Evolutionary conservation across 2,113 vertebrate species (phyloP).

Genomic region (Hemiscyllium ocellatum): DNA sequence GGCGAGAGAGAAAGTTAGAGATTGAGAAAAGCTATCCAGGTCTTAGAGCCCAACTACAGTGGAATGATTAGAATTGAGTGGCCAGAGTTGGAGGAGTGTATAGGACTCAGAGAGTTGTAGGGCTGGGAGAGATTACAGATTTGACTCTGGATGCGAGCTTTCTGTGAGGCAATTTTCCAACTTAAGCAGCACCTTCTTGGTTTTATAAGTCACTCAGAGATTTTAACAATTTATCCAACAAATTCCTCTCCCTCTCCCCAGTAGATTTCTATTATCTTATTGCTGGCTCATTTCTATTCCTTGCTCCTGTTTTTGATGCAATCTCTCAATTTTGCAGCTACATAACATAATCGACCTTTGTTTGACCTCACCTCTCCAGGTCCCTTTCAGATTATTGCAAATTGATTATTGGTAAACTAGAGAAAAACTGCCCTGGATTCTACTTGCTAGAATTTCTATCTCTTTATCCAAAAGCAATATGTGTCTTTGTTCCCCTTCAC

Average conservation of each 20-base stretch:
- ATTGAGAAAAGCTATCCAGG: background rate
- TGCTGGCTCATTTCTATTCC: background rate
- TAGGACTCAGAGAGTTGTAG: background rate
- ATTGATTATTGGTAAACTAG: background rate
- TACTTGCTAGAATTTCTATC: background rate
- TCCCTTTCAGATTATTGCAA: background rate
- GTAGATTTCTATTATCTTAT: background rate
- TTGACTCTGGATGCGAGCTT: background rate
- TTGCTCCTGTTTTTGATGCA: background rate
- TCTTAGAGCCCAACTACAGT: background rate
- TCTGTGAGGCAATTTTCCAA: background rate
- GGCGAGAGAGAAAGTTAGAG: background rate
- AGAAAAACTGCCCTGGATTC: background rate
- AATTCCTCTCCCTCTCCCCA: background rate
- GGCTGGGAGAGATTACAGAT: background rate
- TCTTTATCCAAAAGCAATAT: background rate
- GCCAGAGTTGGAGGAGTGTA: background rate
- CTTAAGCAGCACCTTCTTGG: background rate
- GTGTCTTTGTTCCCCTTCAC: background rate
- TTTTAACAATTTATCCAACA: background rate
- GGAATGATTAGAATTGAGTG: background rate
- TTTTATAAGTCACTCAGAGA: background rate
- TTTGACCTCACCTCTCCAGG: background rate
- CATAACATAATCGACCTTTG: background rate
- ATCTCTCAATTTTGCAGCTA: background rate